Base-by-base conservation (phyloP, 2,113 vertebrate genomes). In the Talpa occidentalis region DNA sequence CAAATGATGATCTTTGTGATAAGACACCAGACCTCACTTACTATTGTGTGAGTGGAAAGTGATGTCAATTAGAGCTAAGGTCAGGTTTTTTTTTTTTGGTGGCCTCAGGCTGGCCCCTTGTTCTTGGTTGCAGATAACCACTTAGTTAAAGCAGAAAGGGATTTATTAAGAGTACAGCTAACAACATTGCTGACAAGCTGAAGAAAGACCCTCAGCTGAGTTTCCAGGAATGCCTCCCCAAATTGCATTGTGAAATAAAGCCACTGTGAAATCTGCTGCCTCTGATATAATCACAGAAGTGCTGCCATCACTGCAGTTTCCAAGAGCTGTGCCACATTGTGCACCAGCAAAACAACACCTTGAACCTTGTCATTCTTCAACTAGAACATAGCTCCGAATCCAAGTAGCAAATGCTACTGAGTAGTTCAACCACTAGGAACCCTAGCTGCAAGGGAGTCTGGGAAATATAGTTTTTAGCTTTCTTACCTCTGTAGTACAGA, bases 21-120 rank as follows among this genome's bases (percentile, higher is more conserved):
- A 47, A 84, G 94, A 96, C 40, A 89, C 66, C 59, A 87, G 80
- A 90, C 54, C 70, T 91, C n/a, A 49, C 22, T 86, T 93, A 54
- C 44, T 3, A 5, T 28, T 22, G 54, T 79, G 64, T 67, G 93
- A 69, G 66, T 94, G 88, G 93, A 94, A 97, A 91, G 72, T n/a
- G 42, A 10, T 1, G 0, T 35, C 47, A 56, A 10, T 73, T 37
- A 78, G 54, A 91, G 49, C 88, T 84, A 95, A 95, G 52, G 42
- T 87, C 79, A n/a, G n/a, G n/a, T n/a, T 59, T n/a, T n/a, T n/a
- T n/a, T n/a, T 32, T 16, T 66, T 24, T 60, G 30, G 67, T 91
- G 59, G 26, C 59, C 76, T 59, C 32, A 70, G 32, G 22, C 30
- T 95, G 79, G 88, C 78, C 40, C n/a, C 44, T 54, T 78, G 24